Evolutionary conservation across 2,888 invertebrate genomes (phyloP).

Genomic region (Lepetodrilus schrolli): DNA sequence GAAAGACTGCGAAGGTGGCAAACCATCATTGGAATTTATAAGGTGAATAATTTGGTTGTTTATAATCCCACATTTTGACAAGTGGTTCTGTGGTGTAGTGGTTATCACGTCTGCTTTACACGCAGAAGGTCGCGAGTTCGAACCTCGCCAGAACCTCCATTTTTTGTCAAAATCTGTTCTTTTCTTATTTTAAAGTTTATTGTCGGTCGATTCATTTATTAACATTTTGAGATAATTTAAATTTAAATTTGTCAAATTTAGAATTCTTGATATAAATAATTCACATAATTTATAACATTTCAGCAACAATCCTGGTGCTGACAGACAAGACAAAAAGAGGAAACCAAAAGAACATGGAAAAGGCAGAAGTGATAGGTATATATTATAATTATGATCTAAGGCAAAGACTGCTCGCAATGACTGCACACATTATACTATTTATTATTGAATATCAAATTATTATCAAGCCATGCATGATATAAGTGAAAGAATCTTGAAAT

Average conservation of each 20-base stretch:
- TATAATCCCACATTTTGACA: no score
- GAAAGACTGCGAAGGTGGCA: no score
- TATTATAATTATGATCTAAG: no score
- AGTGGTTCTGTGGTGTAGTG: slow-evolving; percentile 38
- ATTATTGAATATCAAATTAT: no score
- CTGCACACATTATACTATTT: no score
- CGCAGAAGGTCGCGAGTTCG: slow-evolving; percentile 68
- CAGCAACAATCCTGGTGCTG: slow-evolving; percentile 65
- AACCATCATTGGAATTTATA: no score
- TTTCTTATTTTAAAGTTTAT: background rate
- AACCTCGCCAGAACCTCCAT: slow-evolving; percentile 65
- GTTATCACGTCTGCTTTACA: slow-evolving; percentile 65
- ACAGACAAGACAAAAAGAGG: slow-evolving; percentile 57
- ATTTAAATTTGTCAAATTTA: background rate
- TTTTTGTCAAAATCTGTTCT: background rate
- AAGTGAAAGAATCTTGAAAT: no score
- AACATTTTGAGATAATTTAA: no score
- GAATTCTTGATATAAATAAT: background rate
- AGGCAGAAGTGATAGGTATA: slow-evolving; percentile 61
- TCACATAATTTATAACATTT: slow-evolving; percentile 7
- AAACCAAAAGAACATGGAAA: slow-evolving; percentile 62
- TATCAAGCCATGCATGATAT: no score
- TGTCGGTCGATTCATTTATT: background rate
- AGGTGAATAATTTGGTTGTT: no score
- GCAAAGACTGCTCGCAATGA: no score